A percentile compares a stretch with the other conserved stretches of the same genome.
These are phyloP conservation scores for Drosophila asahinai DNA, from an alignment of 1,140 invertebrate species.

Conservation along the genomic window DNA sequence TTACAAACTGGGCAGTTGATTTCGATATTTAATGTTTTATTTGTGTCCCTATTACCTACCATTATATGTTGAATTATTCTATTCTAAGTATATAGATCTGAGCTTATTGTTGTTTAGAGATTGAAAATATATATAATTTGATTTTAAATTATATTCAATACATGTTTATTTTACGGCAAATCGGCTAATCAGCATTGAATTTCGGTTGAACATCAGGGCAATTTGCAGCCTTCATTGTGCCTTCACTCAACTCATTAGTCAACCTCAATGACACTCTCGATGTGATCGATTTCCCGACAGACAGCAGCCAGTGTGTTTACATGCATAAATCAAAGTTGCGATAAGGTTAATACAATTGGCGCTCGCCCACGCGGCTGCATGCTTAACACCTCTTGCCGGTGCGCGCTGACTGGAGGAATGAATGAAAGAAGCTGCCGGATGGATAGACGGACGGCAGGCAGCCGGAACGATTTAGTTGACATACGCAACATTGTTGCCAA, in stretches of 20 bases:
- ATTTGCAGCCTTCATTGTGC: constrained; percentile 6
- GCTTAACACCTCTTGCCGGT: constrained; percentile 67
- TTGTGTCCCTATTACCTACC: not conserved
- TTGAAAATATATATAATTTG: not conserved
- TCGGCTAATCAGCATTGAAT: constrained; percentile 15
- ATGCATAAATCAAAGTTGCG: constrained; percentile 70
- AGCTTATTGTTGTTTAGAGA: not conserved
- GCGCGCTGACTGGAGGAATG: constrained; percentile 29
- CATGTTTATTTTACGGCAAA: not conserved
- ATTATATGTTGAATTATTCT: too few relatives aligned
- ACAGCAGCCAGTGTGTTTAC: constrained; percentile 48
- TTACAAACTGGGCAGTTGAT: too few relatives aligned
- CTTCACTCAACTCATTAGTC: constrained; percentile 43
- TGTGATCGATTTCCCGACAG: constrained; percentile 36
- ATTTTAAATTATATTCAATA: not conserved
- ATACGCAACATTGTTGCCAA: constrained; percentile 77
- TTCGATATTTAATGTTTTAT: not conserved
- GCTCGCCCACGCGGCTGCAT: constrained; percentile 34
- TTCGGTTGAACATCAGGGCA: not conserved
- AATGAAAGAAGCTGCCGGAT: constrained; percentile 37
- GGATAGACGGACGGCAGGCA: constrained; percentile 27
- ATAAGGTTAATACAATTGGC: constrained; percentile 75
- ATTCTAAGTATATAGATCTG: not conserved
- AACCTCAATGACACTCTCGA: constrained; percentile 12
- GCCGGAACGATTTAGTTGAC: constrained; percentile 57